Evolutionary conservation across 2,888 invertebrate species (phyloP).

Genomic region (Agrochola macilenta): DNA sequence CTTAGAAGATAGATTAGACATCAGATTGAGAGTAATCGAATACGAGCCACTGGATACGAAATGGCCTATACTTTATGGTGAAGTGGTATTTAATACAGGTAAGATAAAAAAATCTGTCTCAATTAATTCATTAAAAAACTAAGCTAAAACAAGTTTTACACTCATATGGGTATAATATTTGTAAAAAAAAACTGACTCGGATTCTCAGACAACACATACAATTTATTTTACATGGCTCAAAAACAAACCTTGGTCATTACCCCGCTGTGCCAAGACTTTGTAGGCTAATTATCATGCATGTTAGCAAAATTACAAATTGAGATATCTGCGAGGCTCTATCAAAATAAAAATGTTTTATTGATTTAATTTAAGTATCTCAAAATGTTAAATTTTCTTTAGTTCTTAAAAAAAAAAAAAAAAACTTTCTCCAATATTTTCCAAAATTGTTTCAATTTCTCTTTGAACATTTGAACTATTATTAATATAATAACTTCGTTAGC

Average conservation of each 20-base stretch:
- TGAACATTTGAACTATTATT: background rate
- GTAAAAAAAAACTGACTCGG: background rate
- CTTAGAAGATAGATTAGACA: background rate
- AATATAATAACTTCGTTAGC: background rate
- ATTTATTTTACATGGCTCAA: background rate
- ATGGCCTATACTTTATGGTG: conserved; percentile 23
- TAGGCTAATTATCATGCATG: background rate
- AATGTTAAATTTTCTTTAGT: background rate
- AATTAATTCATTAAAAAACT: background rate
- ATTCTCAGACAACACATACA: background rate
- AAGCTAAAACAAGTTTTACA: background rate
- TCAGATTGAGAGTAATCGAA: conserved; percentile 2
- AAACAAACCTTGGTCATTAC: background rate
- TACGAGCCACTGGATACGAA: background rate
- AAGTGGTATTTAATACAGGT: conserved; percentile 28
- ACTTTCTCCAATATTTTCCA: background rate
- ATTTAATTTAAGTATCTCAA: background rate
- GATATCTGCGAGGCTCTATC: background rate
- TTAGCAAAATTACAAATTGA: background rate
- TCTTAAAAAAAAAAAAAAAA: background rate
- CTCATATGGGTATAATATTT: background rate
- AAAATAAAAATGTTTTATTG: background rate
- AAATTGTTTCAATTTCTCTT: background rate
- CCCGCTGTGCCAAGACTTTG: background rate
- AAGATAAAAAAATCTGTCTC: too few species aligned